phyloP scores from a whole-genome alignment of 2,113 vertebrate species.

The Scomber japonicus region DNA sequence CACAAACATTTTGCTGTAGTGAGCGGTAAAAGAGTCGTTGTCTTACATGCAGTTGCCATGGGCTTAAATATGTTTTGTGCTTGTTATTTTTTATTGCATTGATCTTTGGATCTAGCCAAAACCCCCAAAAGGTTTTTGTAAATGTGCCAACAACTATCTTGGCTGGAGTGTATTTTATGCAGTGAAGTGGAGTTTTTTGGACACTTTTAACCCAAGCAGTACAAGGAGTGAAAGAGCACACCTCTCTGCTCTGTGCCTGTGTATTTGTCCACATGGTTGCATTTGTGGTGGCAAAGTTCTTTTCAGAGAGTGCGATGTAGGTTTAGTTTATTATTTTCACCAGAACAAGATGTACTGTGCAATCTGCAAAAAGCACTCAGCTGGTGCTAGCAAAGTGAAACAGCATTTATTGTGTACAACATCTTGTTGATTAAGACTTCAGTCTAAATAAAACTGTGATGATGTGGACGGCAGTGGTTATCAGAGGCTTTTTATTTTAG shows the following conservation, averaged over 20 bases:
- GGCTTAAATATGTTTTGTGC: background rate
- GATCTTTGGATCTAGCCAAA: background rate
- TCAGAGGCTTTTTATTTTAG: background rate
- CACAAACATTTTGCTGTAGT: background rate
- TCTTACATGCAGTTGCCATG: background rate
- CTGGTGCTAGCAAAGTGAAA: slow-evolving; percentile 11
- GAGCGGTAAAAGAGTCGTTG: background rate
- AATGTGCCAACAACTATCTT: background rate
- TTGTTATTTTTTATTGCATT: slow-evolving; percentile 15
- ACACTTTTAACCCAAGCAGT: slow-evolving; percentile 2
- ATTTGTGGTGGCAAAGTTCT: background rate
- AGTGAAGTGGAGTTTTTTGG: slow-evolving; percentile 2
- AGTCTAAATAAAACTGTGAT: slow-evolving; percentile 13
- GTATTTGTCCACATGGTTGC: background rate
- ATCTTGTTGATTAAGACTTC: slow-evolving; percentile 11
- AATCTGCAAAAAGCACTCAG: slow-evolving; percentile 10
- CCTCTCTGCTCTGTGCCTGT: background rate
- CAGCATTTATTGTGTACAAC: slow-evolving; percentile 2
- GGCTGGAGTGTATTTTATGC: background rate
- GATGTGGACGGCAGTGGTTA: background rate
- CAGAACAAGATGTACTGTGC: background rate
- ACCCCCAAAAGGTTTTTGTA: background rate
- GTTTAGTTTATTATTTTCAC: slow-evolving; percentile 6
- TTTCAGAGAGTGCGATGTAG: slow-evolving; percentile 1
- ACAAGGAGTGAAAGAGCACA: slow-evolving; percentile 7